Percentiles rank a stretch among this genome's conserved stretches.
These are phyloP conservation scores for Plestiodon gilberti DNA, from an alignment of 2,113 vertebrate species.

Conservation along the genomic window DNA sequence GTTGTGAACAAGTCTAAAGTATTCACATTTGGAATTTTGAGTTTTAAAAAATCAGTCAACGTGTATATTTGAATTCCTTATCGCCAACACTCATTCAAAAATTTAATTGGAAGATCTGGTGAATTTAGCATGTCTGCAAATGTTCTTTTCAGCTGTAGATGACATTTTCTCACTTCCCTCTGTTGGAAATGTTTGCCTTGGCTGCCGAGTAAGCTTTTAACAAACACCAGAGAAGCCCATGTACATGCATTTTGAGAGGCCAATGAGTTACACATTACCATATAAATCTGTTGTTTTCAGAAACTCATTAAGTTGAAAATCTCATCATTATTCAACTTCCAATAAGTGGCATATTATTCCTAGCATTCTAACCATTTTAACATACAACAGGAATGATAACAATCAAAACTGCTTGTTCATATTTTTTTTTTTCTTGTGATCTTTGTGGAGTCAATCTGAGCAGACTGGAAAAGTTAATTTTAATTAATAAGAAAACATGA, in stretches of 20 bases:
- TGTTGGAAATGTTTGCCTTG: background rate
- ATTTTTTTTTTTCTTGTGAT: constrained; percentile 6
- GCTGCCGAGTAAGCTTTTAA: constrained; percentile 15
- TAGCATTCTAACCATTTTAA: background rate
- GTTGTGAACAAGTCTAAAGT: background rate
- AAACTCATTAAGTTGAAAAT: constrained; percentile 50
- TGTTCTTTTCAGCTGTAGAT: background rate
- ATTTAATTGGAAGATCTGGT: constrained; percentile 15
- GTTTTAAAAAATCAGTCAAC: no score
- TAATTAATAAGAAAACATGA: constrained; percentile 33
- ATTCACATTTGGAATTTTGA: no score
- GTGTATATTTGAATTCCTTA: no score
- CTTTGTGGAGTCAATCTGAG: background rate
- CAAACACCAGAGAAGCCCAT: constrained; percentile 21
- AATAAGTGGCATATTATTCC: constrained; percentile 7
- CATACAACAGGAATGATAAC: constrained; percentile 19
- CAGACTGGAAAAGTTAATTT: constrained; percentile 6
- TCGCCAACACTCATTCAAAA: background rate
- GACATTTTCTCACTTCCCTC: constrained; percentile 16
- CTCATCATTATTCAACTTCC: constrained; percentile 33
- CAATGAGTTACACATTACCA: background rate
- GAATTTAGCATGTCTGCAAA: background rate
- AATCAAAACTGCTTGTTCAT: constrained; percentile 15
- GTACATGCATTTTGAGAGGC: background rate
- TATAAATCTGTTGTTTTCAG: constrained; percentile 41